A percentile compares a stretch with the other conserved stretches of the same genome.
Conservation (phyloP, 2,113 vertebrate genomes). For the Progne subis region DNA sequence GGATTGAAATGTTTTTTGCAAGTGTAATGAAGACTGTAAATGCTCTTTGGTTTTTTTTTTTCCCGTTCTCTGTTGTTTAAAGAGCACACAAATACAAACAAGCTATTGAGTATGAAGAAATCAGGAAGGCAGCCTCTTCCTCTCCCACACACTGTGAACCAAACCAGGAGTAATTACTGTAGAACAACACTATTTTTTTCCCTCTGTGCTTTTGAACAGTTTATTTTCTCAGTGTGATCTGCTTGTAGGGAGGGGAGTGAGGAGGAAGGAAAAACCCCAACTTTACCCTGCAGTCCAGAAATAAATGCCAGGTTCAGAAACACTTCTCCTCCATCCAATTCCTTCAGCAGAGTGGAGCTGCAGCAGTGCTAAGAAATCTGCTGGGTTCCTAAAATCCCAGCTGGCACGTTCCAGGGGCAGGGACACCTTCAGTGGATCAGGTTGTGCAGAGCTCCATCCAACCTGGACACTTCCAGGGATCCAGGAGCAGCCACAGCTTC, state of each 20-base stretch:
- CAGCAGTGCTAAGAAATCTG: neutral
- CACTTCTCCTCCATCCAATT: neutral
- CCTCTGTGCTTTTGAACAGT: neutral
- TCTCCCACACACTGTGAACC: slow-evolving; percentile 36
- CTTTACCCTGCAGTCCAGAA: neutral
- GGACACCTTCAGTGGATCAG: neutral
- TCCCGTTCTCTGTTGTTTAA: neutral
- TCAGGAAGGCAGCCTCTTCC: slow-evolving; percentile 12
- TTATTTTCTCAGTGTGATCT: slow-evolving; percentile 41
- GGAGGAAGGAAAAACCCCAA: neutral
- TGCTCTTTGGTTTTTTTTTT: neutral
- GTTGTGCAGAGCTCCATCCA: neutral
- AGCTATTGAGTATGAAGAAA: slow-evolving; percentile 13
- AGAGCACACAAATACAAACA: slow-evolving; percentile 2
- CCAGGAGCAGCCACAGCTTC: neutral
- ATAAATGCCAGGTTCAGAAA: neutral
- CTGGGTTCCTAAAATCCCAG: neutral
- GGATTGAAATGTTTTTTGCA: neutral
- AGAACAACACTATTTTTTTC: slow-evolving; percentile 9
- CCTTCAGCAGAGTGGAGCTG: neutral
- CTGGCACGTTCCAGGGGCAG: neutral
- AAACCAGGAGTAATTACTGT: slow-evolving; percentile 12
- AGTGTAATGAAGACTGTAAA: neutral
- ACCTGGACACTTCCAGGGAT: neutral
- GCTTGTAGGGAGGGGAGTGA: neutral